Conservation (phyloP, 2,888 invertebrate species). For the Epirrita christyi region DNA sequence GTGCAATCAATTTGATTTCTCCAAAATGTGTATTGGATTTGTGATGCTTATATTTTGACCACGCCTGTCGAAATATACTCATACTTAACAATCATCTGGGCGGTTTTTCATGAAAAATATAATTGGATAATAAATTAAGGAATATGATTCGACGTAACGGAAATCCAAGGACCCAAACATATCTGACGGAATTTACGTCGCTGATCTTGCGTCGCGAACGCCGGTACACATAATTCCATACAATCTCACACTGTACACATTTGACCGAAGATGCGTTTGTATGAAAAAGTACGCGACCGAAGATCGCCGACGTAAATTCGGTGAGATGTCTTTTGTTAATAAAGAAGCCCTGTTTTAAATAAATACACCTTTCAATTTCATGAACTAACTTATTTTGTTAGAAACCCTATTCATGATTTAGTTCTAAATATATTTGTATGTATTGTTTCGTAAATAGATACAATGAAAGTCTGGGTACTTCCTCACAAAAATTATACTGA, state of each 20-base stretch:
- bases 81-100: not conserved
- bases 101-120: not conserved
- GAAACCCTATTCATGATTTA: too few relatives aligned
- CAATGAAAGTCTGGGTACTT: constrained; percentile 1
- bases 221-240: too few relatives aligned
- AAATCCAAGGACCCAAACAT: not conserved
- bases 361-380: constrained; percentile 1
- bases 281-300: too few relatives aligned
- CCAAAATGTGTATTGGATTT: not conserved
- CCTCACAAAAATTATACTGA: not conserved
- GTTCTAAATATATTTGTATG: not conserved
- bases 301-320: too few relatives aligned
- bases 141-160: not conserved
- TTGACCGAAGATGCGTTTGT: too few relatives aligned
- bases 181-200: too few relatives aligned
- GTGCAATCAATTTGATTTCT: constrained; percentile 1
- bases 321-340: too few relatives aligned
- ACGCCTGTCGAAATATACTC: constrained; percentile 2
- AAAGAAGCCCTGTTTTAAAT: constrained; percentile 1
- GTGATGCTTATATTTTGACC: constrained; percentile 6
- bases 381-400: too few relatives aligned
- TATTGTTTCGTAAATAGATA: constrained; percentile 2
- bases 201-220: too few relatives aligned
- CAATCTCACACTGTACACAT: too few relatives aligned
- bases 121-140: not conserved